Percentiles rank a stretch among this genome's conserved stretches.
Evolutionary conservation across 2,113 vertebrate genomes (phyloP).

Genomic region (Hypocryptadius cinnamomeus): DNA sequence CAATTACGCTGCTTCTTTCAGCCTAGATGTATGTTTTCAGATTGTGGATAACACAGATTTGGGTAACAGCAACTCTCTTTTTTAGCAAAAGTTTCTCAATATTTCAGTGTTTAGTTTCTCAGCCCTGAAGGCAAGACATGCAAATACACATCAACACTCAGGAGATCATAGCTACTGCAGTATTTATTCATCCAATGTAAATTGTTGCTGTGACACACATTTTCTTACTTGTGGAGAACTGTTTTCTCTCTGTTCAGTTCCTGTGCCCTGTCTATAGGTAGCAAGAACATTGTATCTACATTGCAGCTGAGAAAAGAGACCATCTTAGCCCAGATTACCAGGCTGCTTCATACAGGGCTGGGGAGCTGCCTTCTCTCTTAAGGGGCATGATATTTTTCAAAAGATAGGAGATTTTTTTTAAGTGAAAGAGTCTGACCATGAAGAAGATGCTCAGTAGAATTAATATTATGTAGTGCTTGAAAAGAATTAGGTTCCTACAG

Average conservation of each 20-base stretch:
- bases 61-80: neutral
- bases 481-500: neutral
- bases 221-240: neutral
- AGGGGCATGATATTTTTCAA: neutral
- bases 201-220: neutral
- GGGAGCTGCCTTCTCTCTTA: neutral
- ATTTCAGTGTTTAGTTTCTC: neutral
- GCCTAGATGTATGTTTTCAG: neutral
- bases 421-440: neutral
- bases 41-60: accelerated
- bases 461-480: neutral
- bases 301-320: neutral
- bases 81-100: neutral
- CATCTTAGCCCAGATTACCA: neutral
- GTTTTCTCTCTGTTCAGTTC: neutral
- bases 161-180: neutral
- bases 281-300: neutral
- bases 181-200: neutral
- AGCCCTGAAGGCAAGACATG: neutral
- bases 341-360: neutral
- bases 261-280: neutral
- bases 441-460: neutral
- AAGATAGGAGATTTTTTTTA: neutral
- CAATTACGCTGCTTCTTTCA: neutral
- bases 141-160: neutral